A percentile compares a stretch with the other conserved stretches of the same genome.
Conservation (phyloP, 1,140 invertebrate species). For the Papilio polyxenes region DNA sequence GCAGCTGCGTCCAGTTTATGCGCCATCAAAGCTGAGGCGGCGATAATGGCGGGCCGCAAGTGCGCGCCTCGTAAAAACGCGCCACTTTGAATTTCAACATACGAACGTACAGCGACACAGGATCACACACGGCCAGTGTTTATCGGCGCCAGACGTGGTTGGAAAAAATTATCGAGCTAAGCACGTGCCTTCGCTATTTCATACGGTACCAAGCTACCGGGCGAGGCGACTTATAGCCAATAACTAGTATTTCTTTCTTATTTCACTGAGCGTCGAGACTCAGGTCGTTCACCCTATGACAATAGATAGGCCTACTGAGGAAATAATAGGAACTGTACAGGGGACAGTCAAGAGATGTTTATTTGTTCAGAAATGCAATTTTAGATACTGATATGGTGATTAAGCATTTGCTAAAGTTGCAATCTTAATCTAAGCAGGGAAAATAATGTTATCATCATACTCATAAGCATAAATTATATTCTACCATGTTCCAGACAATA, state of each 20-base stretch:
- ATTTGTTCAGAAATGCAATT: not conserved
- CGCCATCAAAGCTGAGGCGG: conserved; percentile 47
- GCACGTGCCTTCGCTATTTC: conserved; percentile 12
- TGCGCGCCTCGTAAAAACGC: conserved; percentile 50
- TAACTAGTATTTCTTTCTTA: conserved; percentile 2
- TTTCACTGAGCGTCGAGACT: not conserved
- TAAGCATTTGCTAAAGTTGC: not conserved
- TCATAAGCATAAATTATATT: too few species aligned
- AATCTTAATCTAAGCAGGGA: not conserved
- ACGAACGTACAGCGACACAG: conserved; percentile 11
- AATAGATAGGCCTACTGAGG: not conserved
- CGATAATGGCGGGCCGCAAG: conserved; percentile 49
- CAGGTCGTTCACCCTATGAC: not conserved
- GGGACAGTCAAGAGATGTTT: not conserved
- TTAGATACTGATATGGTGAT: not conserved
- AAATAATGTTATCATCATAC: not conserved
- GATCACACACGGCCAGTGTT: conserved; percentile 25
- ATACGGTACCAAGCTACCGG: conserved; percentile 5
- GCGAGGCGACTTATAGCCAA: not conserved
- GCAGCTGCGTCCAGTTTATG: conserved; percentile 50
- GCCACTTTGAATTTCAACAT: conserved; percentile 47
- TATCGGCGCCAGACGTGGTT: conserved; percentile 23
- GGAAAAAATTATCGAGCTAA: conserved; percentile 27
- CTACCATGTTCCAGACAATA: not conserved
- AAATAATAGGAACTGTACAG: not conserved